phyloP scores from a whole-genome alignment of 2,888 invertebrate species.

The Eilema griseolum region DNA sequence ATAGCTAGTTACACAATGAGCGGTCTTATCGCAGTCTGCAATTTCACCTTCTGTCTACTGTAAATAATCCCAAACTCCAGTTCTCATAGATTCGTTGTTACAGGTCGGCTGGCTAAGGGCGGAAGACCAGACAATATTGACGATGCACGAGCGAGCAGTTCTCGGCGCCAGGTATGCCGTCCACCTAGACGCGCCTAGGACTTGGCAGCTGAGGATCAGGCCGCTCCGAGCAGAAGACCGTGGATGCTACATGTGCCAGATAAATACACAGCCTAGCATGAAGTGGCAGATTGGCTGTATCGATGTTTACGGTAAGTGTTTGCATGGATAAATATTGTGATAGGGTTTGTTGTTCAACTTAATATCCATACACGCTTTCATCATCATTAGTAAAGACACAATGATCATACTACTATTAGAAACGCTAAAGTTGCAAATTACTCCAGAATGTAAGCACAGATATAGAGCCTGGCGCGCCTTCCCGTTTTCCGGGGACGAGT shows the following conservation, averaged over 20 bases:
- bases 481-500: no score
- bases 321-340: no score
- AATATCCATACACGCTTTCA: no score
- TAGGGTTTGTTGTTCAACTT: no score
- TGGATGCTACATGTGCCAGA: constrained; percentile 97
- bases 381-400: no score
- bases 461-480: no score
- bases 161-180: constrained; percentile 94
- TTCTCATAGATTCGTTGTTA: constrained; percentile 36
- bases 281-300: constrained; percentile 95
- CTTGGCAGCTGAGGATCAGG: constrained; percentile 95
- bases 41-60: no score
- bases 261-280: constrained; percentile 94
- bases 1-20: no score
- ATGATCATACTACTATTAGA: no score
- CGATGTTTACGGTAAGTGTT: constrained; percentile 92
- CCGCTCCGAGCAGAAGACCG: constrained; percentile 93
- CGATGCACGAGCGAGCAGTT: constrained; percentile 94
- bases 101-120: constrained; percentile 97
- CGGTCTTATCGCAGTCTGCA: no score
- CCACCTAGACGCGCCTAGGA: constrained; percentile 92
- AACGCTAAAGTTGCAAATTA: no score
- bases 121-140: constrained; percentile 96
- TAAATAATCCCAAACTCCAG: neutral
- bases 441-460: no score